Evolutionary conservation across 1,140 invertebrate genomes (phyloP), one percentile per base, ranked within the genome.

Genomic region (Riptortus pedestris): DNA sequence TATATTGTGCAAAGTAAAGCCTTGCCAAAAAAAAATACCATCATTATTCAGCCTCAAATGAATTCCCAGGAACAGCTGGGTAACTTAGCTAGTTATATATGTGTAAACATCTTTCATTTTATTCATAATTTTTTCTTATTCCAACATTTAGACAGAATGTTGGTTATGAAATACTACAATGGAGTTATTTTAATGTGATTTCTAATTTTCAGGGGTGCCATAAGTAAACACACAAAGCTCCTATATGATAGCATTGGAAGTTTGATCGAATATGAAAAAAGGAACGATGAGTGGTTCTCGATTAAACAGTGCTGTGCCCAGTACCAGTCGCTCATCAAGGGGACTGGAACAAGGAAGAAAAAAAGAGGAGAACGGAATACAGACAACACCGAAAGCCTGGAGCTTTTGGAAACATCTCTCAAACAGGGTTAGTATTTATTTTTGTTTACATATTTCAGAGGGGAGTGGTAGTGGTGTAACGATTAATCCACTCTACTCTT

Each of bases 241-340:
- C 4, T 48, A 48, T n/a, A 48, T 48, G 45, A 48, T 4, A 48
- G 3, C 18, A 62, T 43, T 7, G 22, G 22, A 24, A 47, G 83
- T 77, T 65, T 85, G 82, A 48, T 48, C 18, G 81, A 82, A 0
- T 89, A 93, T 69, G 80, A 82, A 59, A 84, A 85, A 63, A 75
- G 89, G 64, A 88, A 91, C 1, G 70, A 78, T 0, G 92, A 96
- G 73, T 96, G 91, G 88, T 95, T 92, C 73, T 91, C 90, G 0
- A 88, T 90, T 71, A 94, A 92, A 74, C 85, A 90, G 69, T 96
- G 93, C 80, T 90, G 90, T 0, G 80, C 87, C 0, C 93, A 96
- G 71, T 96, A 95, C 76, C 83, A 86, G 20, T 80, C 83, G 31
- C 72, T 96, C 2, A 74, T 95, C 16, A 91, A 93, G 70, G 85